phyloP scores from a whole-genome alignment of 2,888 invertebrate species.

The Pyrgus malvae region DNA sequence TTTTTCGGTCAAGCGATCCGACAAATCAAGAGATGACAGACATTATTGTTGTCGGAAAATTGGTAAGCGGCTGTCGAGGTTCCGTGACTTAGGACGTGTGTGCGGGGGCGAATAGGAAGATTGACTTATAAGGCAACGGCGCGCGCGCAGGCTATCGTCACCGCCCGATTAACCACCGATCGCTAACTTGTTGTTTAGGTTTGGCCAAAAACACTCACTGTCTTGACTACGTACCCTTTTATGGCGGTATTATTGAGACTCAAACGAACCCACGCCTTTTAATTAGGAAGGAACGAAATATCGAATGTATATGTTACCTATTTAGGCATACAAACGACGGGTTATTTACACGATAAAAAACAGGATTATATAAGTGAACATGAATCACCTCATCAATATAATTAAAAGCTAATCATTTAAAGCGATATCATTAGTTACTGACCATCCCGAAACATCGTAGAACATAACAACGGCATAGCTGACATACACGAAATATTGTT shows the following conservation, averaged over 20 bases:
- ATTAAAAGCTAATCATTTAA: not conserved
- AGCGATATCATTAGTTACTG: not conserved
- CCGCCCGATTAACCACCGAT: constrained; percentile 62
- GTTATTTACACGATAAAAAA: constrained; percentile 7
- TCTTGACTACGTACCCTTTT: constrained; percentile 61
- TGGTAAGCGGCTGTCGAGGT: constrained; percentile 43
- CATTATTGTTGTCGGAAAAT: constrained; percentile 50
- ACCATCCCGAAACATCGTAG: constrained; percentile 10
- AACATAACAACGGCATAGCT: constrained; percentile 22
- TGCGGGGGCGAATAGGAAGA: constrained; percentile 79
- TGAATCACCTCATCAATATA: constrained; percentile 12
- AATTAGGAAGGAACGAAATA: constrained; percentile 39
- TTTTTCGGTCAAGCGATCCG: too few species aligned
- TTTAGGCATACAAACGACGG: constrained; percentile 25
- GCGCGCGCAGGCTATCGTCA: constrained; percentile 59
- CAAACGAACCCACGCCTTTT: constrained; percentile 50
- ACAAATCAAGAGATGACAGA: constrained; percentile 14
- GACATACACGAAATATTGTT: constrained; percentile 46
- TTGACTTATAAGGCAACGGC: constrained; percentile 66
- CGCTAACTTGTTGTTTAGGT: constrained; percentile 52
- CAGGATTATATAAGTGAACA: constrained; percentile 1
- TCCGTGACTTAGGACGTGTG: constrained; percentile 50
- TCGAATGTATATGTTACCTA: constrained; percentile 26
- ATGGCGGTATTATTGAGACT: constrained; percentile 65
- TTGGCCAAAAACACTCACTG: constrained; percentile 54